phyloP scores from a whole-genome alignment of 2,113 vertebrate species.

The Gobio gobio region DNA sequence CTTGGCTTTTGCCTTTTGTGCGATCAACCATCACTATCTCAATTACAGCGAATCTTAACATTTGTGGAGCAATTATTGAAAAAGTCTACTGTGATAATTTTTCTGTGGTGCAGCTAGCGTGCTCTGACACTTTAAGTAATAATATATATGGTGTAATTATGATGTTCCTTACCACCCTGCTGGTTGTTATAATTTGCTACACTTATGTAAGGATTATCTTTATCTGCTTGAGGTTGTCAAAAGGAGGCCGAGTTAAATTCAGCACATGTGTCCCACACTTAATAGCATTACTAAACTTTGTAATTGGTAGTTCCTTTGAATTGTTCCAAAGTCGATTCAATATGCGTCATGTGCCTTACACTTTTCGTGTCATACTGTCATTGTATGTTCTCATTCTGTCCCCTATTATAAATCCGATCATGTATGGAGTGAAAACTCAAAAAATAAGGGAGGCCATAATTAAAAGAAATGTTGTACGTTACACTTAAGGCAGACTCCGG shows the following conservation, averaged over 20 bases:
- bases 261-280: conserved; percentile 71
- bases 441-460: conserved; percentile 20
- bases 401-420: conserved; percentile 69
- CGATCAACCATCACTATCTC: not conserved
- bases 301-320: conserved; percentile 57
- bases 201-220: conserved; percentile 44
- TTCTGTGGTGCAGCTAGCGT: conserved; percentile 45
- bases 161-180: conserved; percentile 17
- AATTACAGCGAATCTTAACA: conserved; percentile 11
- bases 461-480: not conserved
- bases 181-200: conserved; percentile 33
- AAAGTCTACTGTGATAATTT: conserved; percentile 52
- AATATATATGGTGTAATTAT: conserved; percentile 34
- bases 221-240: conserved; percentile 43
- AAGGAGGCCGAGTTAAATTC: conserved; percentile 58
- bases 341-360: not conserved
- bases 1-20: conserved; percentile 49
- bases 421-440: conserved; percentile 68
- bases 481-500: not conserved
- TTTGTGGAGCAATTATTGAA: conserved; percentile 42
- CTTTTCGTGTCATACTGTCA: conserved; percentile 57
- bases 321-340: conserved; percentile 63
- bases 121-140: conserved; percentile 12
- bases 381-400: conserved; percentile 69
- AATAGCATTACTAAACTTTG: conserved; percentile 61